Conservation (phyloP, 1,140 invertebrate species). For the Halotydeus destructor region DNA sequence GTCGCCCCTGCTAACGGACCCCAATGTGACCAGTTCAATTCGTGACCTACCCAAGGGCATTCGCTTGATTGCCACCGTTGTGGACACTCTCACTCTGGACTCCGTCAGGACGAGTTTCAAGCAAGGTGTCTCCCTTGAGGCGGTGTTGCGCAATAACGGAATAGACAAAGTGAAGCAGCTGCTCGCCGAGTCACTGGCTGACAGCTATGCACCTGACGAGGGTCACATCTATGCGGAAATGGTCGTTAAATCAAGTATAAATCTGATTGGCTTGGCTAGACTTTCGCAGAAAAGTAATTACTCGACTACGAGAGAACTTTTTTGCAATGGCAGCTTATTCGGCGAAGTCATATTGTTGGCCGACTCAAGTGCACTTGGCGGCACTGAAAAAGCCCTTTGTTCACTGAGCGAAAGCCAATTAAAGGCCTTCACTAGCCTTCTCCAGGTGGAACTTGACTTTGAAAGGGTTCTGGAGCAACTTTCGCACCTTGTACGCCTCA, state of each 20-base stretch:
- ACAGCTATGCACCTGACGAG: too few relatives aligned
- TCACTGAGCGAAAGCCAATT: too few relatives aligned
- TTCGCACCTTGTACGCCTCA: background rate
- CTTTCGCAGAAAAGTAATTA: too few relatives aligned
- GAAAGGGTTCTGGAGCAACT: slow-evolving; percentile 2
- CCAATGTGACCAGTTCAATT: slow-evolving; percentile 15
- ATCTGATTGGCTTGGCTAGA: too few relatives aligned
- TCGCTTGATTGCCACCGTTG: slow-evolving; percentile 15
- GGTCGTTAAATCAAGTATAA: too few relatives aligned
- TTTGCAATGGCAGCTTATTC: too few relatives aligned
- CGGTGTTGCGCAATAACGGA: background rate
- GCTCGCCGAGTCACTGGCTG: too few relatives aligned
- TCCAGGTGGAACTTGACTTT: background rate
- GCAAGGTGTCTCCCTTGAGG: slow-evolving; percentile 2
- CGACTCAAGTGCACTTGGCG: too few relatives aligned
- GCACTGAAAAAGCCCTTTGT: too few relatives aligned
- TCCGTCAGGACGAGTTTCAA: slow-evolving; percentile 13
- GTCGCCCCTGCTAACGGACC: slow-evolving; percentile 15
- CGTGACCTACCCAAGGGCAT: slow-evolving; percentile 17
- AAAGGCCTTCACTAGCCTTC: background rate
- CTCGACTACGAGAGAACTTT: too few relatives aligned
- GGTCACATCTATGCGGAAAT: too few relatives aligned
- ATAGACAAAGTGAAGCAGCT: background rate
- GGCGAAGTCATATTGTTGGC: too few relatives aligned
- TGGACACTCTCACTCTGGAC: slow-evolving; percentile 15